phyloP scores from a whole-genome alignment of 2,888 invertebrate species.

The Nysson spinosus region DNA sequence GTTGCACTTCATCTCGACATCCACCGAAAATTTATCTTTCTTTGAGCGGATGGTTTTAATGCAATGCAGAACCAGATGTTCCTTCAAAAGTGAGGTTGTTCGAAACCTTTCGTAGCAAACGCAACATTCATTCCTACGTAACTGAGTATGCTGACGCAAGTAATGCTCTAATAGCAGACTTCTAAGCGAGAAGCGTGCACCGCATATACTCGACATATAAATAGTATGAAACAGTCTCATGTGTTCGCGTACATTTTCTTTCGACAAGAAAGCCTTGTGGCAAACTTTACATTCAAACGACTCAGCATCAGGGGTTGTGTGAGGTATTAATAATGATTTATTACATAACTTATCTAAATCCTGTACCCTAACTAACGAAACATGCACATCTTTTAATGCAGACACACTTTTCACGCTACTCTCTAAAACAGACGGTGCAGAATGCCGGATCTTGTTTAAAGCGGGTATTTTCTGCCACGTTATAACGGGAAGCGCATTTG shows the following conservation, averaged over 20 bases:
- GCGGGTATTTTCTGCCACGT: too few species aligned
- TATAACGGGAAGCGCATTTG: too few species aligned
- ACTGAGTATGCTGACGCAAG: constrained; percentile 34
- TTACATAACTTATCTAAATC: not conserved
- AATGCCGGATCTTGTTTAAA: too few species aligned
- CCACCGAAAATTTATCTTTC: constrained; percentile 20
- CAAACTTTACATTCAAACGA: constrained; percentile 34
- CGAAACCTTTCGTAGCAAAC: constrained; percentile 38
- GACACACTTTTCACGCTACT: too few species aligned
- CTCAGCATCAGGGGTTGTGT: not conserved
- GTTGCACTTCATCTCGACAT: constrained; percentile 33
- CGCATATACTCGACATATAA: constrained; percentile 56
- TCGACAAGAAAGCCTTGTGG: constrained; percentile 13
- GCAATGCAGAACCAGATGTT: constrained; percentile 51
- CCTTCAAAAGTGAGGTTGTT: constrained; percentile 10
- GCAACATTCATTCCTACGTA: constrained; percentile 44
- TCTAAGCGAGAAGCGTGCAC: constrained; percentile 35
- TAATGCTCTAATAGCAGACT: constrained; percentile 49
- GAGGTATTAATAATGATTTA: not conserved
- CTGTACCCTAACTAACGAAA: not conserved
- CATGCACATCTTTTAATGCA: too few species aligned
- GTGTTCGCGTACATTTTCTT: constrained; percentile 17
- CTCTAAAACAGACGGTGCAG: too few species aligned
- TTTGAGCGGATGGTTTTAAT: constrained; percentile 28
- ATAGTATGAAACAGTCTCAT: constrained; percentile 22